Evolutionary conservation across 2,113 vertebrate species (phyloP).

Genomic region (Ctenodactylus gundi): DNA sequence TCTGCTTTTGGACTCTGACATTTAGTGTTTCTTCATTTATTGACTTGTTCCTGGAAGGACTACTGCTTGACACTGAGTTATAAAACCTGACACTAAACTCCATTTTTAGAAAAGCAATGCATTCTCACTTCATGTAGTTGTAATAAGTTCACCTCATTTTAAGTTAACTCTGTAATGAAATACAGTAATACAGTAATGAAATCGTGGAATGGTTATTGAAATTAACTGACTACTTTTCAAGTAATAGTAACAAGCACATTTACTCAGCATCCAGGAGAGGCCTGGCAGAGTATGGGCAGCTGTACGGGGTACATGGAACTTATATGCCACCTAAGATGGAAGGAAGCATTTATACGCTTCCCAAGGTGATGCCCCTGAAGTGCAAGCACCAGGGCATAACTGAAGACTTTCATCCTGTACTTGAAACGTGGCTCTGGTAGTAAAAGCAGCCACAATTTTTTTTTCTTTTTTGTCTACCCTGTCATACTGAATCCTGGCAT

Average conservation of each 20-base stretch:
- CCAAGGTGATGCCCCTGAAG: not conserved
- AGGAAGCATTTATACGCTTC: too few species aligned
- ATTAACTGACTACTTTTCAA: not conserved
- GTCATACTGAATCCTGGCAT: too few species aligned
- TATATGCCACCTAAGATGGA: not conserved
- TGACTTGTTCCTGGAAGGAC: not conserved
- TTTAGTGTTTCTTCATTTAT: not conserved
- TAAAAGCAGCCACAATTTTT: too few species aligned
- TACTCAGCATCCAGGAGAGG: not conserved
- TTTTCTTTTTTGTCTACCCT: too few species aligned
- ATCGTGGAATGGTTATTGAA: not conserved
- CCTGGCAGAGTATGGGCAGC: not conserved
- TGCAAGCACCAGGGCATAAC: not conserved
- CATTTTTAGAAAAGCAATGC: not conserved
- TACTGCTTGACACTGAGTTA: not conserved
- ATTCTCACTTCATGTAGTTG: conserved; percentile 24
- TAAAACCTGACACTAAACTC: not conserved
- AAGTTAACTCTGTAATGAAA: conserved; percentile 16
- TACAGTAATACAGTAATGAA: not conserved
- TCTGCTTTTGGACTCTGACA: not conserved
- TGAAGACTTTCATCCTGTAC: too few species aligned
- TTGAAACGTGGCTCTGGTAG: not conserved
- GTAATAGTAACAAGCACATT: not conserved
- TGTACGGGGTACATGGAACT: not conserved
- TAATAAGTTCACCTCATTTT: conserved; percentile 1